These are phyloP conservation scores for Conistra vaccinii DNA, from an alignment of 2,888 invertebrate genomes.

Conservation along the genomic window DNA sequence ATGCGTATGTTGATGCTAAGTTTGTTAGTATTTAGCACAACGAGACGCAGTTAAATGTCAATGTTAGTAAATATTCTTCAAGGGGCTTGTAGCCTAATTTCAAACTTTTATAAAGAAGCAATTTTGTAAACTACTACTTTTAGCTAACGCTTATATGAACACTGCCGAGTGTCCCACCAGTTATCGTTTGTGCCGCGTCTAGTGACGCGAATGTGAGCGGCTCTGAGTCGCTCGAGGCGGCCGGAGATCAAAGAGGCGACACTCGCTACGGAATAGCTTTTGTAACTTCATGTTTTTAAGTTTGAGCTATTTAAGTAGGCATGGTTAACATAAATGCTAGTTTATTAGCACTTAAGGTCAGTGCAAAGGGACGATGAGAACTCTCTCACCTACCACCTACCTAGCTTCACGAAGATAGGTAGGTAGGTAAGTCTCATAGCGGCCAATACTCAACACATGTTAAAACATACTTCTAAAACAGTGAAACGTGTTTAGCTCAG, in stretches of 20 bases:
- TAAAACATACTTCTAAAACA: neutral
- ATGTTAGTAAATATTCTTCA: neutral
- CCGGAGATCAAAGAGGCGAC: conserved; percentile 22
- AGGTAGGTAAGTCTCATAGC: neutral
- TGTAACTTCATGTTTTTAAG: neutral
- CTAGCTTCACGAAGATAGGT: neutral
- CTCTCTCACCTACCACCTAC: no score
- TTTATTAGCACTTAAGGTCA: neutral
- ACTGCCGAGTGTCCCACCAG: no score
- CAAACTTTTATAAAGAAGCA: neutral
- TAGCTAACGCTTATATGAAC: neutral
- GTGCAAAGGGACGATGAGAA: neutral
- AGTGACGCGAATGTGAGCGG: neutral
- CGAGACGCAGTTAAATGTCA: neutral
- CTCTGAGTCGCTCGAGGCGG: conserved; percentile 15
- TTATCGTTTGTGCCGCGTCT: neutral
- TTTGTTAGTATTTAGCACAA: no score
- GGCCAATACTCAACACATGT: neutral
- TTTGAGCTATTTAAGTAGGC: conserved; percentile 11
- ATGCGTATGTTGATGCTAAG: neutral
- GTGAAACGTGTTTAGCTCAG: conserved; percentile 7
- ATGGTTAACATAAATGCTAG: conserved; percentile 4
- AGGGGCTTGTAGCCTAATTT: neutral
- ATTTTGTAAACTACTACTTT: neutral
- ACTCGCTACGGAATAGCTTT: conserved; percentile 1